These are phyloP conservation scores for Bellardia bayeri DNA, from an alignment of 2,888 invertebrate genomes.

Conservation along the genomic window DNA sequence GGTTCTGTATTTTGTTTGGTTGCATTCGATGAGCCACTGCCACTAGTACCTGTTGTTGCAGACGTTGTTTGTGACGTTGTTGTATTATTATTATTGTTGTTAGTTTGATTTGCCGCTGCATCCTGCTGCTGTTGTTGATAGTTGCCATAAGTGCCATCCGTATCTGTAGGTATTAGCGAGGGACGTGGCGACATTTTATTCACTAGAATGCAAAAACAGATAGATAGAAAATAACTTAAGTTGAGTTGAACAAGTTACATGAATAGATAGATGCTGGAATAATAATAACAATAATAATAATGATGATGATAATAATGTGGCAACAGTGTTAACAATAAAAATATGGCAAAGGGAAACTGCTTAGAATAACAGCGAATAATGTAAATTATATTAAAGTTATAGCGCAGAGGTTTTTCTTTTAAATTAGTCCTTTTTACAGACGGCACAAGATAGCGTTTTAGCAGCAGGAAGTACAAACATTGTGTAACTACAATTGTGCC, in stretches of 20 bases:
- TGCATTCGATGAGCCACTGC: conserved; percentile 73
- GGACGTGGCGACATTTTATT: conserved; percentile 90
- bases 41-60: conserved; percentile 66
- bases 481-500: neutral
- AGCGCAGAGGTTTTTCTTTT: neutral
- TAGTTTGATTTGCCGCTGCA: conserved; percentile 83
- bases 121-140: conserved; percentile 82
- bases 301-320: no score
- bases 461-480: no score
- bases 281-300: no score
- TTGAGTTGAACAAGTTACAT: neutral
- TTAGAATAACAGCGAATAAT: conserved; percentile 60
- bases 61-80: conserved; percentile 70
- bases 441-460: no score
- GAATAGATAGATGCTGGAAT: neutral
- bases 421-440: neutral
- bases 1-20: conserved; percentile 85
- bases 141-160: conserved; percentile 79
- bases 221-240: neutral
- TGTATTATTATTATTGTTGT: conserved; percentile 81
- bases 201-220: conserved; percentile 84
- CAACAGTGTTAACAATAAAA: no score
- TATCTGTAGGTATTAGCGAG: conserved; percentile 85
- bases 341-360: conserved; percentile 14
- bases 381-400: conserved; percentile 66